Evolutionary conservation across 35 echinoderm and acorn worm genomes (phyloP), one percentile per base, ranked within the genome.

Genomic region (Eucidaris tribuloides): DNA sequence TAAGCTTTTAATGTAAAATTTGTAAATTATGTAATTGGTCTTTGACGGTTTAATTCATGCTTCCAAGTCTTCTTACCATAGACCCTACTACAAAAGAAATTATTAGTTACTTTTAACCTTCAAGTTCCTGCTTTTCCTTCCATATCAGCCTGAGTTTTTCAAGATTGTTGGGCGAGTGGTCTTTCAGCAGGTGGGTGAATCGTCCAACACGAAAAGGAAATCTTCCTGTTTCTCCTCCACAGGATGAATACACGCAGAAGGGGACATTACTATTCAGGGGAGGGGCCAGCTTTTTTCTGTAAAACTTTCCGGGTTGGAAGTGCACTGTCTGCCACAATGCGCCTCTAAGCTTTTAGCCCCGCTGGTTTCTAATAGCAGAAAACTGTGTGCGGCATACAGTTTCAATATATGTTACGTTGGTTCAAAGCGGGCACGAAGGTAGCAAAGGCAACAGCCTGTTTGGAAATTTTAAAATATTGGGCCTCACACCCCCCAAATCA

Each of bases 181-280:
- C 84, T 45, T 90, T 84, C n/a, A 91, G 25, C 42, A 91, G 35
- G 42, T 91, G 88, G 5, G 88, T 66, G 19, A 66, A n/a, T n/a
- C n/a, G n/a, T 56, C 45, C 84, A 68, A 84, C 68, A 91, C 46
- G 84, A 71, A 31, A 91, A 84, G 40, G 77, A 89, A 19, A 91
- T 46, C 28, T 79, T 64, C 56, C 77, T 5, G 28, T 19, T 17
- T 79, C 4, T 58, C 20, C 20, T 58, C 54, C 19, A 4, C 20
- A 14, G 55, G 55, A 17, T 7, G 20, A 18, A 58, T 27, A 58
- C 20, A n/a, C 55, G 20, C 55, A 58, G 7, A 58, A 58, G 55
- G 5, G 5, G 15, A 58, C 15, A 17, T 6, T 27, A 58, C 55
- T 23, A 58, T 5, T 27, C 86, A 33, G 40, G 43, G 34, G 37